Base-by-base conservation (phyloP, 2,888 invertebrate genomes). In the Tubulanus polymorphus region DNA sequence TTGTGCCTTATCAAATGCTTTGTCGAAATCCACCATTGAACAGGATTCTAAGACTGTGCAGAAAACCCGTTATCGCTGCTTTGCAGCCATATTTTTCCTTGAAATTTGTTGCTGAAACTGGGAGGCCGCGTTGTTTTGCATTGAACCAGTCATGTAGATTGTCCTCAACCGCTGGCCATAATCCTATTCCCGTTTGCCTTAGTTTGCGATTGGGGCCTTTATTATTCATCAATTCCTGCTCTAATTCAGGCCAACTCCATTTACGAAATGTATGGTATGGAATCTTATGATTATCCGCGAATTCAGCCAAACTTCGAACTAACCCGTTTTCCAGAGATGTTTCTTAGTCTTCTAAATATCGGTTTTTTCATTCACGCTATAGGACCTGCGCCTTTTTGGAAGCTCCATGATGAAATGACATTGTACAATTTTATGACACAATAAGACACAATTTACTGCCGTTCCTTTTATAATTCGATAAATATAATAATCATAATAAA, bases 401-500 rank as follows among this genome's bases (percentile, higher is more conserved):
- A 1, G 37, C 25, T 10, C 28, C 28, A 23, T 45, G 45, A 18
- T 46, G 15, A 26, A 3, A 45, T 1, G 41, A 30, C n/a, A 35
- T 35, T 35, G n/a, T 35, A n/a, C 18, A 45, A 28, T 54, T 23
- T 54, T 32, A 10, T n/a, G n/a, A n/a, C n/a, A n/a, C n/a, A n/a
- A n/a, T n/a, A n/a, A n/a, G n/a, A n/a, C n/a, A n/a, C n/a, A n/a
- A n/a, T n/a, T n/a, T n/a, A n/a, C n/a, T n/a, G n/a, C n/a, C n/a
- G n/a, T n/a, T n/a, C n/a, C n/a, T n/a, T n/a, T n/a, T n/a, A n/a
- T n/a, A n/a, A n/a, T n/a, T n/a, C n/a, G n/a, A n/a, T n/a, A n/a
- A n/a, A n/a, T n/a, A n/a, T n/a, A n/a, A n/a, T n/a, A n/a, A n/a
- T n/a, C n/a, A n/a, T n/a, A n/a, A n/a, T n/a, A n/a, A n/a, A n/a